phyloP scores from a whole-genome alignment of 37 sponge, comb jelly and placozoan genomes.

The Chondrilla cf. caribensis region DNA sequence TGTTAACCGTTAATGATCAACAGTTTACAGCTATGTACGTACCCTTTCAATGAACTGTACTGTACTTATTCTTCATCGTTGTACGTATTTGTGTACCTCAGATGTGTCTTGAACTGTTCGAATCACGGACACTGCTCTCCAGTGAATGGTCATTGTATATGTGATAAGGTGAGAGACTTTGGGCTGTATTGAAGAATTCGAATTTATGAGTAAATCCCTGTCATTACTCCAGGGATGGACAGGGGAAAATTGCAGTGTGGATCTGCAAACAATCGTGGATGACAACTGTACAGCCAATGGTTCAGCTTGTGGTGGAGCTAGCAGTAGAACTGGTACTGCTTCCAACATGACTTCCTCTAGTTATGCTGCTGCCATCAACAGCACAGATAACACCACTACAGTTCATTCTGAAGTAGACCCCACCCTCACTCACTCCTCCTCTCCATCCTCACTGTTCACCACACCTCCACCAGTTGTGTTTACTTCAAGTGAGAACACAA shows the following conservation, averaged over 20 bases:
- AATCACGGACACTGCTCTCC: constrained; percentile 49
- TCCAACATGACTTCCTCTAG: background rate
- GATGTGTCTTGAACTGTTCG: constrained; percentile 40
- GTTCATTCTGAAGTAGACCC: background rate
- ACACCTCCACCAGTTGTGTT: too few species aligned
- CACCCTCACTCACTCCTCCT: too few species aligned
- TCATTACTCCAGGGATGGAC: constrained; percentile 1
- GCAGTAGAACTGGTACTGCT: too few species aligned
- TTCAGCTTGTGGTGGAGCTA: too few species aligned
- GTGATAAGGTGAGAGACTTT: constrained; percentile 38
- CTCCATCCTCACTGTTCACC: too few species aligned
- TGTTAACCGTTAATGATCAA: background rate
- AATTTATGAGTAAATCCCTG: background rate
- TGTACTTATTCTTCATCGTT: too few species aligned
- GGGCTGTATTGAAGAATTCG: background rate
- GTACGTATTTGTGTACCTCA: background rate
- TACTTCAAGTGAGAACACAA: too few species aligned
- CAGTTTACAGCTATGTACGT: background rate
- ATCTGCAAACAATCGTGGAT: background rate
- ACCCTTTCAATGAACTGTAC: too few species aligned
- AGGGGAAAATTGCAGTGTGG: background rate
- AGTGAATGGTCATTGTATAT: constrained; percentile 63
- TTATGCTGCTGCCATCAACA: background rate
- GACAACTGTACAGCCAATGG: too few species aligned
- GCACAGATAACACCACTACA: background rate